Conservation (phyloP, 2,888 invertebrate genomes). For the Scaeva pyrastri region DNA sequence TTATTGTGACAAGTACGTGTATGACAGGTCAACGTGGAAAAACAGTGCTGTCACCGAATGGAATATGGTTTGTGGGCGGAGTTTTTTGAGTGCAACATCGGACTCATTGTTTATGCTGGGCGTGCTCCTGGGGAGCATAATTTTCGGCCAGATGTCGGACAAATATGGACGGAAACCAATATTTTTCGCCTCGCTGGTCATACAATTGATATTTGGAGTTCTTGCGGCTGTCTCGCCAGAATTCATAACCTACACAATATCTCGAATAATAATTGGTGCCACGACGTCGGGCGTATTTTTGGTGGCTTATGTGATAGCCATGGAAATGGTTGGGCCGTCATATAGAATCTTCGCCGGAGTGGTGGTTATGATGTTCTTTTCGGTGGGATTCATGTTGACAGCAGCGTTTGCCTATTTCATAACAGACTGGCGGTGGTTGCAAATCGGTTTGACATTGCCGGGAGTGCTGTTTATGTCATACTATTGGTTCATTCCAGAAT, state of each 20-base stretch:
- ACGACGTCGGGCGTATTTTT: slow-evolving; percentile 91
- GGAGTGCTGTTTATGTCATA: slow-evolving; percentile 88
- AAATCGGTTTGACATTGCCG: slow-evolving; percentile 89
- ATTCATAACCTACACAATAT: slow-evolving; percentile 87
- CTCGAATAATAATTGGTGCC: slow-evolving; percentile 88
- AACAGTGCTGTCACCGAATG: slow-evolving; percentile 89
- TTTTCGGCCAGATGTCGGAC: slow-evolving; percentile 90
- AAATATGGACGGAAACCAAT: slow-evolving; percentile 89
- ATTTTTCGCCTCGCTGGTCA: slow-evolving; percentile 89
- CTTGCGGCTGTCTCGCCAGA: slow-evolving; percentile 88
- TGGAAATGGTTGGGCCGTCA: slow-evolving; percentile 90
- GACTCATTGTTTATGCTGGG: slow-evolving; percentile 88
- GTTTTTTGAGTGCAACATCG: slow-evolving; percentile 87
- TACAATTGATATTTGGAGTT: slow-evolving; percentile 88
- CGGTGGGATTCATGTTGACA: slow-evolving; percentile 88
- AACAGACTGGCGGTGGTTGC: slow-evolving; percentile 88
- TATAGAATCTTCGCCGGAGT: slow-evolving; percentile 89
- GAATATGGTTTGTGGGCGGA: slow-evolving; percentile 88
- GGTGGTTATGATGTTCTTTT: slow-evolving; percentile 90
- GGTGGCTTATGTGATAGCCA: slow-evolving; percentile 91
- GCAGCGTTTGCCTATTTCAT: slow-evolving; percentile 88
- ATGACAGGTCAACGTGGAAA: slow-evolving; percentile 86
- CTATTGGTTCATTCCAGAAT: slow-evolving; percentile 91
- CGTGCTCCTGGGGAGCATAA: slow-evolving; percentile 89
- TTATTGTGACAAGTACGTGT: slow-evolving; percentile 86